These are phyloP conservation scores for Limnephilus rhombicus DNA, from an alignment of 2,888 invertebrate species.

Conservation along the genomic window DNA sequence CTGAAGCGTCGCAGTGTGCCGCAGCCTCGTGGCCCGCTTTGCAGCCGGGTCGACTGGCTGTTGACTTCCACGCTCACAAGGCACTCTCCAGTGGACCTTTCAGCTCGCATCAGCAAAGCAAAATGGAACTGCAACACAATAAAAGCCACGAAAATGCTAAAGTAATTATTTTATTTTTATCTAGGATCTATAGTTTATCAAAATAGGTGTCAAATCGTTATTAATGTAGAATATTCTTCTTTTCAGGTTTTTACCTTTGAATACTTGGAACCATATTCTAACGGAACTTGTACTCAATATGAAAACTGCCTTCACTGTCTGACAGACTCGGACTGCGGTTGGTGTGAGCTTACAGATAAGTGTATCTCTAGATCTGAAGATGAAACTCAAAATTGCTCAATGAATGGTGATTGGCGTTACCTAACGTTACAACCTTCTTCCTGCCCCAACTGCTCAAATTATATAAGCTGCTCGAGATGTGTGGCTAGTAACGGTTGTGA, in stretches of 20 bases:
- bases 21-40: constrained; percentile 83
- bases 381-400: constrained; percentile 80
- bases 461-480: constrained; percentile 92
- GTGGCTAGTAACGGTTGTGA: constrained; percentile 87
- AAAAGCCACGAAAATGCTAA: constrained; percentile 86
- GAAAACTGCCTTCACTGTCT: constrained; percentile 92
- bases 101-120: constrained; percentile 84
- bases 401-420: constrained; percentile 84
- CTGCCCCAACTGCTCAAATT: constrained; percentile 93
- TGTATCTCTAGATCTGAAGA: constrained; percentile 84
- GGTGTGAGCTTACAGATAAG: constrained; percentile 89
- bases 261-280: constrained; percentile 92
- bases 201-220: neutral
- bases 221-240: constrained; percentile 15
- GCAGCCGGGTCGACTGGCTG: constrained; percentile 80
- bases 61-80: constrained; percentile 84
- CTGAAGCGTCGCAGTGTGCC: constrained; percentile 84
- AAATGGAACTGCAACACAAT: constrained; percentile 90
- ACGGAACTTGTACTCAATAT: constrained; percentile 86
- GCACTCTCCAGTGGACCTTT: constrained; percentile 78
- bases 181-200: neutral
- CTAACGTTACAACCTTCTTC: constrained; percentile 89
- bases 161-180: constrained; percentile 69
- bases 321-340: constrained; percentile 92
- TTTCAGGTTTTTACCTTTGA: constrained; percentile 88